Evolutionary conservation across 1,140 invertebrate genomes (phyloP).

Genomic region (Hyles euphorbiae): DNA sequence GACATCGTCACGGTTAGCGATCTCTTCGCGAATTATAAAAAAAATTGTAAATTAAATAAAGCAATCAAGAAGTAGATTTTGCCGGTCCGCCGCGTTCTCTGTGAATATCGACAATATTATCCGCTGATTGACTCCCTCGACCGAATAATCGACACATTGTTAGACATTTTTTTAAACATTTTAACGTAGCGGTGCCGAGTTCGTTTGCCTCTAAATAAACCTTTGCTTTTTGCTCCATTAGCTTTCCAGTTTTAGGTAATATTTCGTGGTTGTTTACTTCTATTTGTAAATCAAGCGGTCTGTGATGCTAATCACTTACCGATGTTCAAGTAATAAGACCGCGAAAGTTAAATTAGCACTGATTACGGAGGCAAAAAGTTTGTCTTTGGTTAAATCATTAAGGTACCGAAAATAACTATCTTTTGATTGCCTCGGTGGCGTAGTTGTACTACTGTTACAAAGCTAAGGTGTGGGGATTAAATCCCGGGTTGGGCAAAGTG

Average conservation of each 20-base stretch:
- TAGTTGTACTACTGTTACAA: no score
- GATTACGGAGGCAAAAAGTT: no score
- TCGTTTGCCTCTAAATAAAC: constrained; percentile 41
- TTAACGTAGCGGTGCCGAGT: constrained; percentile 43
- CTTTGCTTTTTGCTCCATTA: constrained; percentile 27
- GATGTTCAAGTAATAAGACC: no score
- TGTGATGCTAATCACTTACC: no score
- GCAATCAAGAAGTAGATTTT: constrained; percentile 38
- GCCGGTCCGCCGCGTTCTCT: constrained; percentile 26
- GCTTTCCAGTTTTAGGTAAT: constrained; percentile 25
- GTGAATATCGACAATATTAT: constrained; percentile 35
- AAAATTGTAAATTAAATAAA: constrained; percentile 52
- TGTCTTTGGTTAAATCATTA: no score
- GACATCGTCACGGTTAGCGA: constrained; percentile 14
- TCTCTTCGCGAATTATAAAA: constrained; percentile 27
- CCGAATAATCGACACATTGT: constrained; percentile 42
- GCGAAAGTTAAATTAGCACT: no score
- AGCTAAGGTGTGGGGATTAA: no score
- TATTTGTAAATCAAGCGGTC: no score
- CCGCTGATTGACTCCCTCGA: constrained; percentile 30
- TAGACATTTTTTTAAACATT: constrained; percentile 34
- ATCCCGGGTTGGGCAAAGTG: no score
- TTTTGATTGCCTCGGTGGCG: no score
- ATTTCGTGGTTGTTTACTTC: constrained; percentile 18
- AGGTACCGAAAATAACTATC: no score